Conservation (phyloP, 1,140 invertebrate genomes). For the Zaprionus taronus region DNA sequence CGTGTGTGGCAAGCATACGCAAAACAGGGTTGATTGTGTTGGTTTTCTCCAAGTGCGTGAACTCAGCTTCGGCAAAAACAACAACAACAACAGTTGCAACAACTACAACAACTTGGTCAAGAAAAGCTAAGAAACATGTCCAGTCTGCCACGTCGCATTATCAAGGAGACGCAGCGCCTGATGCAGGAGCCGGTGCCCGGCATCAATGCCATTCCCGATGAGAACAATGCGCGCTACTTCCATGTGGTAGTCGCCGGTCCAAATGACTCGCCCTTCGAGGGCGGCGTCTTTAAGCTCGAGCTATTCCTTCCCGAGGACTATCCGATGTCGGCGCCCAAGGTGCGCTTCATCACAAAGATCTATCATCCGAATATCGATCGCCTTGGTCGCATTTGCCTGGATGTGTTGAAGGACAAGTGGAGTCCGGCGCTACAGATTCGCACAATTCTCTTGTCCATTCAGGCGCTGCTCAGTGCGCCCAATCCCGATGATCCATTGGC, state of each 20-base stretch:
- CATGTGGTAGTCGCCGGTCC: slow-evolving; percentile 95
- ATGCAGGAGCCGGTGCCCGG: slow-evolving; percentile 98
- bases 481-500: slow-evolving; percentile 98
- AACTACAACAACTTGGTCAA: slow-evolving; percentile 20
- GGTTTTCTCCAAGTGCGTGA: slow-evolving; percentile 18
- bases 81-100: slow-evolving; percentile 16
- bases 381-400: slow-evolving; percentile 90
- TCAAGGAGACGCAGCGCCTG: slow-evolving; percentile 98
- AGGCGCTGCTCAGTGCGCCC: slow-evolving; percentile 96
- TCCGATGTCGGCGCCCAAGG: slow-evolving; percentile 91
- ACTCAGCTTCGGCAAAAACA: slow-evolving; percentile 17
- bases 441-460: slow-evolving; percentile 97
- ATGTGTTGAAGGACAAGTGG: slow-evolving; percentile 95
- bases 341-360: slow-evolving; percentile 92
- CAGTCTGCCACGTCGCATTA: slow-evolving; percentile 92
- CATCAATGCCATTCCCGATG: slow-evolving; percentile 96
- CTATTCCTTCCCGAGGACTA: slow-evolving; percentile 91
- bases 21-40: slow-evolving; percentile 4
- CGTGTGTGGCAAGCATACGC: neutral
- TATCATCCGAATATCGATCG: slow-evolving; percentile 92
- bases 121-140: slow-evolving; percentile 86
- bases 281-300: slow-evolving; percentile 90
- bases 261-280: slow-evolving; percentile 91
- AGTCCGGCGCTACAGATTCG: slow-evolving; percentile 98
- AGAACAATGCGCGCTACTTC: slow-evolving; percentile 97